Evolutionary conservation across 1,140 invertebrate genomes (phyloP).

Genomic region (Druon quercuslanigerum): DNA sequence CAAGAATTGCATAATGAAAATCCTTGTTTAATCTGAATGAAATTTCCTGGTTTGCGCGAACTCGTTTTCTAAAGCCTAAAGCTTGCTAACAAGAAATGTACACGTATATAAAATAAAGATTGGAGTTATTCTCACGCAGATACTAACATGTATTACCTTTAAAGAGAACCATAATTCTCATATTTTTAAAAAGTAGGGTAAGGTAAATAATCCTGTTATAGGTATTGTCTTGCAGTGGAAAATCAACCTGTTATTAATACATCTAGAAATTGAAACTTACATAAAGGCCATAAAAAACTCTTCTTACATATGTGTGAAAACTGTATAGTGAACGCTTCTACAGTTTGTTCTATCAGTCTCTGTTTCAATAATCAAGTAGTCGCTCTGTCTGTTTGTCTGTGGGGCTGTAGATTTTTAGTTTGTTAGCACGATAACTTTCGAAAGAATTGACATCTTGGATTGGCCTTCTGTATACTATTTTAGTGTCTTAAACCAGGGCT

Average conservation of each 20-base stretch:
- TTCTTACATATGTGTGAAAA: too few relatives aligned
- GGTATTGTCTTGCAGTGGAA: not conserved
- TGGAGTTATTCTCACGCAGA: constrained; percentile 20
- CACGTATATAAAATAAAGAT: not conserved
- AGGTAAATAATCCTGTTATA: not conserved
- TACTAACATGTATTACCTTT: constrained; percentile 1
- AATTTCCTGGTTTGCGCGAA: constrained; percentile 11
- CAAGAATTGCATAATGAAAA: constrained; percentile 13
- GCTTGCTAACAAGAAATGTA: constrained; percentile 15
- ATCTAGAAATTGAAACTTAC: too few relatives aligned
- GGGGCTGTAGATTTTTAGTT: too few relatives aligned
- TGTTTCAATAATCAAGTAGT: too few relatives aligned
- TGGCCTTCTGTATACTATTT: too few relatives aligned
- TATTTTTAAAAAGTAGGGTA: not conserved
- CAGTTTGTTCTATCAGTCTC: too few relatives aligned
- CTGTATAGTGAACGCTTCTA: too few relatives aligned
- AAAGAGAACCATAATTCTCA: constrained; percentile 13
- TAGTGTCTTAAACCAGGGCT: too few relatives aligned
- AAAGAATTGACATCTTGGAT: too few relatives aligned
- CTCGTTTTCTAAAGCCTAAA: constrained; percentile 23
- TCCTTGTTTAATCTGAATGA: constrained; percentile 14
- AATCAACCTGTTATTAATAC: not conserved
- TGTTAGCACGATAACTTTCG: too few relatives aligned
- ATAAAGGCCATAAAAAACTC: too few relatives aligned
- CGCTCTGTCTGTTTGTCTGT: too few relatives aligned